phyloP scores from a whole-genome alignment of 2,888 invertebrate species.

The Thera britannica region DNA sequence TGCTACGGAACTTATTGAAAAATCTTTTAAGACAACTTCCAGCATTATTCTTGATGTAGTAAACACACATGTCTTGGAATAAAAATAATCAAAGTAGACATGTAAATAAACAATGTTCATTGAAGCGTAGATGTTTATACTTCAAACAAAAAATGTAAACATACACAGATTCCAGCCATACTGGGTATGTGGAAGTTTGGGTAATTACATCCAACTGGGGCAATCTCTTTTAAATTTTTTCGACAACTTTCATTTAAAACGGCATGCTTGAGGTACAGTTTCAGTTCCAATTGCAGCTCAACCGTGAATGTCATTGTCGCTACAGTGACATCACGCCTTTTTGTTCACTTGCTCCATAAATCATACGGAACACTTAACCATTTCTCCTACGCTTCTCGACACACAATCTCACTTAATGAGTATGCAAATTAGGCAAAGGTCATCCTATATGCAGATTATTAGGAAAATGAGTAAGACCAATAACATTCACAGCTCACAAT shows the following conservation, averaged over 20 bases:
- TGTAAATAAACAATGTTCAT: constrained; percentile 24
- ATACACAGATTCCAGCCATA: constrained; percentile 39
- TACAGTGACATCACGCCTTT: constrained; percentile 79
- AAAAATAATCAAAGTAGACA: constrained; percentile 10
- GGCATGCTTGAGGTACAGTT: constrained; percentile 73
- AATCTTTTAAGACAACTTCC: not conserved
- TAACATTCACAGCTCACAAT: constrained; percentile 46
- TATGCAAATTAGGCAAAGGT: constrained; percentile 19
- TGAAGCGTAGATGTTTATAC: constrained; percentile 24
- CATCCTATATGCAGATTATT: constrained; percentile 44
- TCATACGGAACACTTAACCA: not conserved
- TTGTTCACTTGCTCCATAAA: constrained; percentile 71
- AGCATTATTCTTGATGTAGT: not conserved
- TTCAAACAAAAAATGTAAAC: constrained; percentile 40
- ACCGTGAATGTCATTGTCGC: constrained; percentile 84
- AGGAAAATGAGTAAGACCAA: constrained; percentile 52
- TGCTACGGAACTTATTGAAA: not conserved
- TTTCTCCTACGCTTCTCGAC: not conserved
- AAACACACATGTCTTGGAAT: not conserved
- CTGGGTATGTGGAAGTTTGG: constrained; percentile 14
- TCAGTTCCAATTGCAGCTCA: constrained; percentile 80
- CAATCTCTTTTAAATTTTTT: constrained; percentile 66
- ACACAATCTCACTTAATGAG: constrained; percentile 2
- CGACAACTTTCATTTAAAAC: constrained; percentile 76
- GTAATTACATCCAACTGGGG: constrained; percentile 42